These are phyloP conservation scores for Stylophora pistillata DNA, from an alignment of 64 coral and sea anemone species.

Conservation along the genomic window DNA sequence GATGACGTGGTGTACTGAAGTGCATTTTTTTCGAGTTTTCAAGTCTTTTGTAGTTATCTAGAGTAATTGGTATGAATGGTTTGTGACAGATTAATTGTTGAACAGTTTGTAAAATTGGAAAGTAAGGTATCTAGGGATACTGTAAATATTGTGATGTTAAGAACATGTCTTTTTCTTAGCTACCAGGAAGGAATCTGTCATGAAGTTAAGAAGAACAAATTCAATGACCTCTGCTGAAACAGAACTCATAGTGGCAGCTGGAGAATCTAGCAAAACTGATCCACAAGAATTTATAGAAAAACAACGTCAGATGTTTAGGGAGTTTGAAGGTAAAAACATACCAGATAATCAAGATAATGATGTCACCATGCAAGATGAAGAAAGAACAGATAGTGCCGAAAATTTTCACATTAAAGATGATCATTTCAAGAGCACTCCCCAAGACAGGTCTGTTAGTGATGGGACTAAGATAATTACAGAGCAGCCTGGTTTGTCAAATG, in stretches of 20 bases:
- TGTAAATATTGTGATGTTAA: too few relatives aligned
- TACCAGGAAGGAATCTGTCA: too few relatives aligned
- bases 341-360: not conserved
- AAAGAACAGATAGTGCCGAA: conserved; percentile 46
- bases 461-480: not conserved
- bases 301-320: not conserved
- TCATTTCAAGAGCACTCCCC: conserved; percentile 47
- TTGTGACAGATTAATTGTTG: too few relatives aligned
- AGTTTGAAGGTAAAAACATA: not conserved
- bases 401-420: conserved; percentile 39
- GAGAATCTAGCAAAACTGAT: not conserved
- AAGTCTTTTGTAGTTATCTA: too few relatives aligned
- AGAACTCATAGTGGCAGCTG: too few relatives aligned
- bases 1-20: too few relatives aligned
- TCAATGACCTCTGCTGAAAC: too few relatives aligned
- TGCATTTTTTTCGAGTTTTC: too few relatives aligned
- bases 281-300: not conserved
- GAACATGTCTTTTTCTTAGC: too few relatives aligned
- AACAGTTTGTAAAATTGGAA: too few relatives aligned
- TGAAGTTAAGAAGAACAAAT: not conserved
- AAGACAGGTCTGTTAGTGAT: not conserved
- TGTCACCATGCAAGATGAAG: not conserved
- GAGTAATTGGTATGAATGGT: too few relatives aligned
- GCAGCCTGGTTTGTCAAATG: not conserved
- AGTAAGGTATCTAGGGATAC: too few relatives aligned